phyloP scores from a whole-genome alignment of 2,888 invertebrate genomes.

The Hymenopus coronatus region DNA sequence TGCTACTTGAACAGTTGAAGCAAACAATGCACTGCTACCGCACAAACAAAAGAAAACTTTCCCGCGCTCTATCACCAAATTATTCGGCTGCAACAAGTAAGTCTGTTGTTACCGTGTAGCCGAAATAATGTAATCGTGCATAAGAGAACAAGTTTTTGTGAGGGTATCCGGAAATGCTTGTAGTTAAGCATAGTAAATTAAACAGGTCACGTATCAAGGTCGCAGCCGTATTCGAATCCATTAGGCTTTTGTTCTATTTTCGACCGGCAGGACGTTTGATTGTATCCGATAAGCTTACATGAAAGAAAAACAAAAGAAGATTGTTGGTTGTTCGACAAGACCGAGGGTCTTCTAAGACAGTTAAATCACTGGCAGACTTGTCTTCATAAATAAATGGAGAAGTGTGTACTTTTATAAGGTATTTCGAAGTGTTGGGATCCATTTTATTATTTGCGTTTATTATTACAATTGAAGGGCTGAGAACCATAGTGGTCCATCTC shows the following conservation, averaged over 20 bases:
- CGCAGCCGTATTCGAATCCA: background rate
- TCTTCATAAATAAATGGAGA: background rate
- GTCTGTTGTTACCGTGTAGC: background rate
- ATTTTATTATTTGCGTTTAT: too few species aligned
- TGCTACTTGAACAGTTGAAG: too few species aligned
- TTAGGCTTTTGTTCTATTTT: background rate
- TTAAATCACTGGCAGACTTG: background rate
- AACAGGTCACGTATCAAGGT: background rate
- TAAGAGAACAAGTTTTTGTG: background rate
- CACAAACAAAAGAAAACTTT: too few species aligned
- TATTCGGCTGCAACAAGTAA: background rate
- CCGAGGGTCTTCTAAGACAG: background rate
- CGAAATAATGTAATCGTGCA: background rate
- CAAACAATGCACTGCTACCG: too few species aligned
- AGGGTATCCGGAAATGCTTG: background rate
- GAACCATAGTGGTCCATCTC: too few species aligned
- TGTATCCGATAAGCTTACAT: background rate
- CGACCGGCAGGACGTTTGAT: background rate
- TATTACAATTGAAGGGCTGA: too few species aligned
- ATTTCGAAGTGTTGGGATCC: background rate
- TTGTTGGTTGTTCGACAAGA: background rate
- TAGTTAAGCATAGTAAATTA: background rate
- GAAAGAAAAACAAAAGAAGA: background rate
- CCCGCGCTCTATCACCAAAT: background rate
- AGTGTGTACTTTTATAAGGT: background rate